Base-by-base conservation (phyloP, 2,888 invertebrate species). In the Volucella bombylans region DNA sequence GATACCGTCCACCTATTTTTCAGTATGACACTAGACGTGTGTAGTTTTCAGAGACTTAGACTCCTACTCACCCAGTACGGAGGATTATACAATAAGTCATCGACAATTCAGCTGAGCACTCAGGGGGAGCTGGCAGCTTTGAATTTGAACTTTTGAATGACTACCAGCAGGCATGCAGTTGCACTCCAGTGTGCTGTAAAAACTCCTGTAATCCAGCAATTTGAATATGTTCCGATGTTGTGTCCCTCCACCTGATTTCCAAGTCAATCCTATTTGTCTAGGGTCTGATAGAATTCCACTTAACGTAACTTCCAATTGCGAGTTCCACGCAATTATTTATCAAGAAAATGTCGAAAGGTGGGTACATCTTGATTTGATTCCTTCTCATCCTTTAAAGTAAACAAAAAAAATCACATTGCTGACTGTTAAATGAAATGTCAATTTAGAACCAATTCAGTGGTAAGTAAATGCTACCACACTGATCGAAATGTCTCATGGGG, bases 371-470 rank as follows among this genome's bases (percentile, higher is more conserved):
- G 18, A 23, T 2, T 38, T 9, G 43, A 10, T 47, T 10, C 14
- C n/a, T 38, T n/a, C 49, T 67, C 54, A 6, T 14, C 43, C 11
- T 45, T 2, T 23, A 23, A 23, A 23, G 18, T 0, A 23, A 23
- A 23, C 2, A 23, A 23, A 18, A 4, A n/a, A 9, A 8, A 45
- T 12, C 14, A 18, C 47, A 9, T 3, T 10, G 31, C 54, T 54
- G 45, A 31, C 54, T 54, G 52, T 62, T 57, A 64, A 69, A 74
- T 79, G 69, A 74, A 69, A 68, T 74, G 68, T 69, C 69, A 83
- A 83, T 79, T 74, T 64, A 74, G 59, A 45, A 73, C 68, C 78
- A 68, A 73, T 78, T 82, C 78, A 68, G 73, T 50, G 82, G 73
- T 59, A 68, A 73, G 57, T 68, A 73, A 73, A 73, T 45, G 39